phyloP scores from a whole-genome alignment of 2,888 invertebrate genomes.

The Nomada lathburiana region DNA sequence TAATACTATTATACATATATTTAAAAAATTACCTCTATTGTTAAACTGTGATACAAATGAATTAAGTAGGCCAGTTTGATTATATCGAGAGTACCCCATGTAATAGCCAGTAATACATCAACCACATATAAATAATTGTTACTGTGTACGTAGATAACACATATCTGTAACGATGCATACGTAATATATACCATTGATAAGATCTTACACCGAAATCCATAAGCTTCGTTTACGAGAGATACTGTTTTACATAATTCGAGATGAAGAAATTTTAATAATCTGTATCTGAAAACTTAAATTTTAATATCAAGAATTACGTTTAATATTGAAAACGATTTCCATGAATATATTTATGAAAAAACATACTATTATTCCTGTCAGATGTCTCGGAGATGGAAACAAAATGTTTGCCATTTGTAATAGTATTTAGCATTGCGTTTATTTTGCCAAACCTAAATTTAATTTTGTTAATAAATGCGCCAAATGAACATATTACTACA shows the following conservation, averaged over 20 bases:
- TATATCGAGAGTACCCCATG: conserved; percentile 31
- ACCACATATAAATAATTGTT: not conserved
- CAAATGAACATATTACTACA: conserved; percentile 42
- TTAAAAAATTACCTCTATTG: conserved; percentile 36
- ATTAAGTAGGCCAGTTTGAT: conserved; percentile 40
- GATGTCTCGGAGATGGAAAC: conserved; percentile 6
- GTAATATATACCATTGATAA: conserved; percentile 27
- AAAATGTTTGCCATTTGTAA: conserved; percentile 13
- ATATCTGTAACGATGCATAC: conserved; percentile 40
- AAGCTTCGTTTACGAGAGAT: conserved; percentile 33
- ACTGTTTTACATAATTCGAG: conserved; percentile 30
- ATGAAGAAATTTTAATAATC: conserved; percentile 29
- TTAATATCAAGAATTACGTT: not conserved
- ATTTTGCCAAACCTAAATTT: conserved; percentile 34
- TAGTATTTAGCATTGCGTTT: conserved; percentile 24
- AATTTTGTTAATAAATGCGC: conserved; percentile 35
- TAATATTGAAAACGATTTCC: not conserved
- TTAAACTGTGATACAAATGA: conserved; percentile 30
- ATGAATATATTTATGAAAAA: not conserved
- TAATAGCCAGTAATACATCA: conserved; percentile 23
- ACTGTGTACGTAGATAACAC: conserved; percentile 19
- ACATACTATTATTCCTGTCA: conserved; percentile 25
- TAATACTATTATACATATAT: not conserved
- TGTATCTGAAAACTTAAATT: conserved; percentile 47
- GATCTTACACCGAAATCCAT: conserved; percentile 38